Evolutionary conservation across 1,140 invertebrate species (phyloP).

Genomic region (Babylonia areolata): DNA sequence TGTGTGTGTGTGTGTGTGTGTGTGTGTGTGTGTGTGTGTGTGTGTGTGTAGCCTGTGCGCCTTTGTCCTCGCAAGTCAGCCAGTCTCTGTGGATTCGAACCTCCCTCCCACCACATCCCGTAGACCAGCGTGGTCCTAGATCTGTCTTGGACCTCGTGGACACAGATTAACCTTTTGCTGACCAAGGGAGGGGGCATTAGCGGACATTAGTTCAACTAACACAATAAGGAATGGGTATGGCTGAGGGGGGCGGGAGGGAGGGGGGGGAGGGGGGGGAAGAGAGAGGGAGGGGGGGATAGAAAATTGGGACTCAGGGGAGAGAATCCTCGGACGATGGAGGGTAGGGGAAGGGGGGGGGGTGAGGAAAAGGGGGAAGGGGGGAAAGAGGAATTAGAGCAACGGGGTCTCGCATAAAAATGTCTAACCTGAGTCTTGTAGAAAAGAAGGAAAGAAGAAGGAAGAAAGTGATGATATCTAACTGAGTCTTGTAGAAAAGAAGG

Average conservation of each 20-base stretch:
- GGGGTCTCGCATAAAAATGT: background rate
- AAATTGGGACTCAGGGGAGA: background rate
- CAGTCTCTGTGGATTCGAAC: background rate
- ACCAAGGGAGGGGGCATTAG: background rate
- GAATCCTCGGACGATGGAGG: background rate
- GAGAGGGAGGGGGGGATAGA: background rate
- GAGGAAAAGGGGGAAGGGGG: background rate
- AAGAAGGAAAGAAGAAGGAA: too few relatives aligned
- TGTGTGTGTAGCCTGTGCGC: too few relatives aligned
- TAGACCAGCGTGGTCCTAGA: background rate
- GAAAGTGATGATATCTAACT: too few relatives aligned
- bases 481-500: too few relatives aligned
- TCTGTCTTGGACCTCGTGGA: background rate
- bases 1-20: too few relatives aligned
- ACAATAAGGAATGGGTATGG: background rate
- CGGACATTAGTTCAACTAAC: background rate
- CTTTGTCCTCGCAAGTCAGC: too few relatives aligned
- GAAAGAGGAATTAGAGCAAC: background rate
- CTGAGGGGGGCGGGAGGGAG: background rate
- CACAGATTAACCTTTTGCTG: constrained; percentile 23
- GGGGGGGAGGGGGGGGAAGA: background rate
- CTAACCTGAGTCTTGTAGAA: too few relatives aligned
- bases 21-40: too few relatives aligned
- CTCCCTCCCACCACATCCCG: too few relatives aligned
- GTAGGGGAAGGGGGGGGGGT: too few relatives aligned